A percentile compares a stretch with the other conserved stretches of the same genome.
phyloP scores from a whole-genome alignment of 2,888 invertebrate species.

The Pyrocoelia pectoralis region DNA sequence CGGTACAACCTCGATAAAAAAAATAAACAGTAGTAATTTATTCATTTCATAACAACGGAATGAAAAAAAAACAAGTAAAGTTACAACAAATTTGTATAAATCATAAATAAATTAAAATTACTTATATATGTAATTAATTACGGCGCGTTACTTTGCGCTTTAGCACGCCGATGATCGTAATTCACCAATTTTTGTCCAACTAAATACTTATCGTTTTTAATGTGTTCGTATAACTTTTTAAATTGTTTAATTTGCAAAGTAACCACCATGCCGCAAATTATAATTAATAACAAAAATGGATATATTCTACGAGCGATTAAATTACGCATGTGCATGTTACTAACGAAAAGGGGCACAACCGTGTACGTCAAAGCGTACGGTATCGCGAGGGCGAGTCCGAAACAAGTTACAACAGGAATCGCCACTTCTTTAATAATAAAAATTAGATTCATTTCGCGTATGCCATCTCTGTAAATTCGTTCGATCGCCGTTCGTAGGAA shows the following conservation, averaged over 20 bases:
- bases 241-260: conserved; percentile 92
- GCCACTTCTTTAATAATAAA: conserved; percentile 88
- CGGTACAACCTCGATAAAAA: too few relatives aligned
- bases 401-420: conserved; percentile 86
- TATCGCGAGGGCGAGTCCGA: conserved; percentile 88
- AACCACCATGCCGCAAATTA: conserved; percentile 72
- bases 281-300: conserved; percentile 83
- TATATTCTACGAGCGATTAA: conserved; percentile 86
- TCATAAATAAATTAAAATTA: conserved; percentile 22
- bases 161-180: conserved; percentile 86
- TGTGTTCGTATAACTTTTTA: conserved; percentile 94
- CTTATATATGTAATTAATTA: conserved; percentile 13
- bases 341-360: conserved; percentile 72
- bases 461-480: conserved; percentile 91
- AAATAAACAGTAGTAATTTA: conserved; percentile 4
- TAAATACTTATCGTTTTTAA: conserved; percentile 98
- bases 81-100: conserved; percentile 19
- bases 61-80: too few relatives aligned
- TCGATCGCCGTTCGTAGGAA: conserved; percentile 90
- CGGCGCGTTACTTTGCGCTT: conserved; percentile 55
- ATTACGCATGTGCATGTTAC: conserved; percentile 72
- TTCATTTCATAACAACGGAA: conserved; percentile 12
- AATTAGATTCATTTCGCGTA: conserved; percentile 89
- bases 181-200: conserved; percentile 97
- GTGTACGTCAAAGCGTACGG: conserved; percentile 92